These are phyloP conservation scores for Megaceryle torquata DNA, from an alignment of 2,113 vertebrate genomes.

Conservation along the genomic window DNA sequence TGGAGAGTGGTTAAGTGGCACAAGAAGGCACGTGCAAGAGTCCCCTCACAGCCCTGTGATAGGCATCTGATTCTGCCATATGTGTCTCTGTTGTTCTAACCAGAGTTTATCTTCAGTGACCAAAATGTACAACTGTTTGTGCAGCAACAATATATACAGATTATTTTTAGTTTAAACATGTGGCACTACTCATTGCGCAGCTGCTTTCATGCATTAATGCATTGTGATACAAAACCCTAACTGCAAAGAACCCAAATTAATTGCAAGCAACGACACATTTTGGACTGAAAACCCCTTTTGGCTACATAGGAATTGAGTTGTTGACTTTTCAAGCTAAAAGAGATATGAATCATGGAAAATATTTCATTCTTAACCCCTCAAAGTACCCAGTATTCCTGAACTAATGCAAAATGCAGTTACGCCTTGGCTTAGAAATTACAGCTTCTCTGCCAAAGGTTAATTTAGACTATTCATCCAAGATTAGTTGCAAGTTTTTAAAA, in stretches of 20 bases:
- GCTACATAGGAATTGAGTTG: slow-evolving; percentile 10
- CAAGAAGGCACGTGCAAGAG: background rate
- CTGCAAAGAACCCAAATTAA: slow-evolving; percentile 54
- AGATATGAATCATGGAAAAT: slow-evolving; percentile 62
- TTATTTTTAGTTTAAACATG: slow-evolving; percentile 68
- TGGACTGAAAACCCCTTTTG: slow-evolving; percentile 55
- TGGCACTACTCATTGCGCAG: slow-evolving; percentile 57
- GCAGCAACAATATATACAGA: slow-evolving; percentile 16
- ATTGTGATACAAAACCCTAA: slow-evolving; percentile 35
- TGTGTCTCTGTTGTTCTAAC: background rate
- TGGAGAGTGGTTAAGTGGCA: background rate
- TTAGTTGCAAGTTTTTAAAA: slow-evolving; percentile 51
- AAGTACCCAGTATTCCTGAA: slow-evolving; percentile 40
- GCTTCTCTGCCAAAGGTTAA: slow-evolving; percentile 30
- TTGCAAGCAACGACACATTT: slow-evolving; percentile 49
- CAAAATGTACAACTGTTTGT: slow-evolving; percentile 48
- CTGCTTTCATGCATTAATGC: slow-evolving; percentile 62
- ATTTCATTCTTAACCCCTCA: slow-evolving; percentile 47
- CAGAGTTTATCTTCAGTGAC: slow-evolving; percentile 45
- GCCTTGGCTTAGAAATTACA: slow-evolving; percentile 34
- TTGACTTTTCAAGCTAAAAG: slow-evolving; percentile 58
- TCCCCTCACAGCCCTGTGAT: background rate
- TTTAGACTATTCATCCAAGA: slow-evolving; percentile 51
- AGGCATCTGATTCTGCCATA: background rate
- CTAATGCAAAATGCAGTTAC: slow-evolving; percentile 43